Percentiles rank a stretch among this genome's conserved stretches.
Conservation (phyloP, 2,797 vertebrate species). For the Tadarida brasiliensis region DNA sequence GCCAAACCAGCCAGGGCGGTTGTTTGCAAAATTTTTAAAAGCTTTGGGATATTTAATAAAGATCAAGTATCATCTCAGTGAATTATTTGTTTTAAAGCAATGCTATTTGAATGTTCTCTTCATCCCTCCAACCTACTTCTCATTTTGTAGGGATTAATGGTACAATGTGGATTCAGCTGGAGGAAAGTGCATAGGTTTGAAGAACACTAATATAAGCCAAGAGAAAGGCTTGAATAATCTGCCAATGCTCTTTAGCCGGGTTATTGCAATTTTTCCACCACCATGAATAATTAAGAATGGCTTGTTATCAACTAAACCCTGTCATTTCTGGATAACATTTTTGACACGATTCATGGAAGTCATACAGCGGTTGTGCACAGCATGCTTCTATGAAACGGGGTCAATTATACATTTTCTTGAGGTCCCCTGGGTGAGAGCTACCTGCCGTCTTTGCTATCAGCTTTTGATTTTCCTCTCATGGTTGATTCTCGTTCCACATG, state of each 20-base stretch:
- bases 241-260: constrained; percentile 6
- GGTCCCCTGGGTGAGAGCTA: constrained; percentile 60
- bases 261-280: constrained; percentile 29
- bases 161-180: neutral
- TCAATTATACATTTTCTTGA: constrained; percentile 67
- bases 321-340: constrained; percentile 67
- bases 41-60: neutral
- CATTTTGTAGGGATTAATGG: neutral
- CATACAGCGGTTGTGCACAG: constrained; percentile 52
- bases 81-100: neutral
- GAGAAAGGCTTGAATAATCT: neutral
- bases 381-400: constrained; percentile 61
- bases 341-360: constrained; percentile 55
- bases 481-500: neutral
- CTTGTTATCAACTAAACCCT: constrained; percentile 22
- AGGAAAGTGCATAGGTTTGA: neutral
- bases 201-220: neutral
- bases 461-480: constrained; percentile 48
- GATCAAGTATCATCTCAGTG: neutral
- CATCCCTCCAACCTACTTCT: neutral
- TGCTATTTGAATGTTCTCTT: neutral
- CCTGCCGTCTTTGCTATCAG: constrained; percentile 23
- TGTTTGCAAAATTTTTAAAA: neutral
- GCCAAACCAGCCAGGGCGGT: no score
- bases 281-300: constrained; percentile 74